A percentile compares a stretch with the other conserved stretches of the same genome.
These are phyloP conservation scores for Plutella xylostella DNA, from an alignment of 2,888 invertebrate species.

Conservation along the genomic window DNA sequence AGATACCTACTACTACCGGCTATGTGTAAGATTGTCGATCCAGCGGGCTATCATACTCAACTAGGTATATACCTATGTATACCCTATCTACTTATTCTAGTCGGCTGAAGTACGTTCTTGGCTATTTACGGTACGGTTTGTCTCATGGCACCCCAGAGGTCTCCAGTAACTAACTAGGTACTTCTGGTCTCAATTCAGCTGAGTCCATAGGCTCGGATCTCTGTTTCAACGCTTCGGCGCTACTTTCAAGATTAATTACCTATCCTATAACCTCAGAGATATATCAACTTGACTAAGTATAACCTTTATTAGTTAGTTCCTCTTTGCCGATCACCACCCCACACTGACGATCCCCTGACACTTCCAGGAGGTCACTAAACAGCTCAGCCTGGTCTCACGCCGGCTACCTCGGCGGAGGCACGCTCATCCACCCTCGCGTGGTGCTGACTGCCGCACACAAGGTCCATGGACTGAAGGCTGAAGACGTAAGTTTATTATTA, in stretches of 20 bases:
- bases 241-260: neutral
- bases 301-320: neutral
- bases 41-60: neutral
- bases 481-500: conserved; percentile 11
- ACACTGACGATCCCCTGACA: conserved; percentile 20
- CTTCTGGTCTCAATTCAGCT: no score
- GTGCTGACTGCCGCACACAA: conserved; percentile 84
- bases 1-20: no score
- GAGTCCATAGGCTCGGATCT: no score
- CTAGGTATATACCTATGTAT: neutral
- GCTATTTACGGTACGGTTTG: no score
- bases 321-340: conserved; percentile 44
- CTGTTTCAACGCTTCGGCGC: neutral
- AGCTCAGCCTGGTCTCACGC: conserved; percentile 22
- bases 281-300: conserved; percentile 12
- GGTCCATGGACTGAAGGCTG: conserved; percentile 35
- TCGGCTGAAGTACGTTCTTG: no score
- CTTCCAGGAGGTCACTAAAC: conserved; percentile 22
- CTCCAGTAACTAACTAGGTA: no score
- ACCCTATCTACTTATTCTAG: no score
- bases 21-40: no score
- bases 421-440: conserved; percentile 76
- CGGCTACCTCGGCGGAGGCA: conserved; percentile 77
- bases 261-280: no score
- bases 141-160: no score